These are phyloP conservation scores for Drosophila willistoni DNA, from an alignment of 1,140 invertebrate species.

Conservation along the genomic window DNA sequence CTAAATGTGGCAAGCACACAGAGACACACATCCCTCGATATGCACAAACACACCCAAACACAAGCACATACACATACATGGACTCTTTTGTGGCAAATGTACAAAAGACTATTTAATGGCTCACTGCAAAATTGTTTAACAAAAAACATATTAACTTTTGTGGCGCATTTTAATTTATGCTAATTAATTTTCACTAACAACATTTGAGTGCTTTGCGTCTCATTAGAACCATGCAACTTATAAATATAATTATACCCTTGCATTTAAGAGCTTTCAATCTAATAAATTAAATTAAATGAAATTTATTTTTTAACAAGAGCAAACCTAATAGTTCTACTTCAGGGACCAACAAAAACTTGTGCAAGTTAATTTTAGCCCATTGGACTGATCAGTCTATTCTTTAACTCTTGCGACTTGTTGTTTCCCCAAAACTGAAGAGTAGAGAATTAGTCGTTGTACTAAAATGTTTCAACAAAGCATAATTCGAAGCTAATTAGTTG, in stretches of 20 bases:
- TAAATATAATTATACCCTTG: constrained; percentile 2
- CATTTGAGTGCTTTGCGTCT: constrained; percentile 46
- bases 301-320: no score
- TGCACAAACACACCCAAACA: background rate
- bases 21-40: constrained; percentile 22
- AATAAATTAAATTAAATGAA: no score
- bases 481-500: no score
- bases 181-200: constrained; percentile 77
- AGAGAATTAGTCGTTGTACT: no score
- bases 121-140: constrained; percentile 50
- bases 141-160: constrained; percentile 57
- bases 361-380: no score
- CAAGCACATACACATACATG: background rate
- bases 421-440: no score
- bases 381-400: no score
- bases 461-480: no score
- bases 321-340: no score
- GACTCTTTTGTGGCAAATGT: background rate
- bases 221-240: constrained; percentile 11
- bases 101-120: constrained; percentile 14
- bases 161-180: constrained; percentile 67
- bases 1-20: constrained; percentile 44
- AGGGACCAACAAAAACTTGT: no score
- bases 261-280: background rate
- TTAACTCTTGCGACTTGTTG: no score